Evolutionary conservation across 1,140 invertebrate species (phyloP).

Genomic region (Asbolus verrucosus): DNA sequence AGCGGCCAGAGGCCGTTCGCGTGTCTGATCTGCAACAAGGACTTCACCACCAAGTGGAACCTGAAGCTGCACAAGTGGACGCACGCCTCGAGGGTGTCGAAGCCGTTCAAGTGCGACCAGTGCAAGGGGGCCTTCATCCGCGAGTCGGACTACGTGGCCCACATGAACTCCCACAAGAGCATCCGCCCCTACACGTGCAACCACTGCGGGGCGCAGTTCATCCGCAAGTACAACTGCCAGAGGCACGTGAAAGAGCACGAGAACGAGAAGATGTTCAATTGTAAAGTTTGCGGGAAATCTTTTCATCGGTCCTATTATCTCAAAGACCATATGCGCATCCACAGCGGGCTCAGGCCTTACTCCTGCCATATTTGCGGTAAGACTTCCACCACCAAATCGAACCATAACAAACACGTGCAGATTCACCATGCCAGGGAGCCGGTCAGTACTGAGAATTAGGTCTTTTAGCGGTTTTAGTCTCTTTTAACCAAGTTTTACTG

Average conservation of each 20-base stretch:
- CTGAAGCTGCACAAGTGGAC: conserved; percentile 89
- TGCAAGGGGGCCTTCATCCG: conserved; percentile 87
- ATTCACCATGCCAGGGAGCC: conserved; percentile 89
- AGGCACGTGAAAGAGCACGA: conserved; percentile 92
- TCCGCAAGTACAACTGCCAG: conserved; percentile 91
- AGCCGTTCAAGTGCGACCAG: conserved; percentile 87
- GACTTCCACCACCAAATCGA: conserved; percentile 86
- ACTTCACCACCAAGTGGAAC: conserved; percentile 91
- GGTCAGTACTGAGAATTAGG: conserved; percentile 85
- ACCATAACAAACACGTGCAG: conserved; percentile 89
- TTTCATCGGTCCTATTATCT: conserved; percentile 91
- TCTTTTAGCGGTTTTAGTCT: too few species aligned
- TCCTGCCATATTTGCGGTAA: conserved; percentile 89
- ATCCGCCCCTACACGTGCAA: conserved; percentile 90
- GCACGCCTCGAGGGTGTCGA: conserved; percentile 83
- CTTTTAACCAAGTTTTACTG: too few species aligned
- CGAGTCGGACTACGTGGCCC: conserved; percentile 82
- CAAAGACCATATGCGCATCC: conserved; percentile 86
- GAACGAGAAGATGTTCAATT: conserved; percentile 88
- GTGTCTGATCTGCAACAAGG: conserved; percentile 86
- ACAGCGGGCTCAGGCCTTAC: conserved; percentile 85
- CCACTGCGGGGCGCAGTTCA: conserved; percentile 93
- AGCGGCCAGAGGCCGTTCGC: conserved; percentile 79
- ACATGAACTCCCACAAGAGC: conserved; percentile 86
- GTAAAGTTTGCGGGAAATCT: conserved; percentile 87